Base-by-base conservation (phyloP, 1,140 invertebrate genomes). In the Campoletis sonorensis region DNA sequence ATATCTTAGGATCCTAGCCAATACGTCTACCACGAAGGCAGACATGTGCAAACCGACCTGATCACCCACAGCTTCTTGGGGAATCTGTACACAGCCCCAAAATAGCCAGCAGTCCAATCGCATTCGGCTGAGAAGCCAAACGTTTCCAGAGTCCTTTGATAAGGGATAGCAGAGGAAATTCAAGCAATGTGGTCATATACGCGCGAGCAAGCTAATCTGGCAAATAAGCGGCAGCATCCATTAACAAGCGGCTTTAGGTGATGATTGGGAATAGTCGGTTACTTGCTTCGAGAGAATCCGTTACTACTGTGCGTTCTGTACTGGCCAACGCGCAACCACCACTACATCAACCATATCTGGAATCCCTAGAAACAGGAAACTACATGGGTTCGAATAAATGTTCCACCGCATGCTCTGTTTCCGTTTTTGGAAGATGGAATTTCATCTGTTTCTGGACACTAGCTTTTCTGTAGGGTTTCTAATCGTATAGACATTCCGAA, bases 261-360 rank as follows among this genome's bases (percentile, higher is more conserved):
- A 49, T 72, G 70, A 72, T 72, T 72, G 70, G 70, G 70, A 72
- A 72, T 72, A 49, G 70, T 49, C 40, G 70, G 33, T 26, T 72
- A 40, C 70, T 67, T 0, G 1, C 64, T 67, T 15, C 61, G 68
- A 33, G 18, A 37, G 68, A 30, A 37, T 18, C 30, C n/a, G 27
- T 15, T 70, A 21, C 68, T 18, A 40, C 64, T 70, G 8, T 27
- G 13, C 61, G 51, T 54, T 54, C 4, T 21, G n/a, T 11, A 54
- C 51, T 21, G 7, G 7, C 11, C 40, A 8, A 13, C 5, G 13
- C 40, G 40, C 40, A 30, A 37, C 30, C 33, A 70, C 30, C 1
- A 70, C 30, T 70, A 27, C 16, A 70, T 37, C 26, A 70, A 37
- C 26, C 15, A 23, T 70, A 37, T n/a, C 15, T 33, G 2, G 21